These are phyloP conservation scores for Phrynosoma blainvillii DNA, from an alignment of 2,113 vertebrate genomes.

Conservation along the genomic window DNA sequence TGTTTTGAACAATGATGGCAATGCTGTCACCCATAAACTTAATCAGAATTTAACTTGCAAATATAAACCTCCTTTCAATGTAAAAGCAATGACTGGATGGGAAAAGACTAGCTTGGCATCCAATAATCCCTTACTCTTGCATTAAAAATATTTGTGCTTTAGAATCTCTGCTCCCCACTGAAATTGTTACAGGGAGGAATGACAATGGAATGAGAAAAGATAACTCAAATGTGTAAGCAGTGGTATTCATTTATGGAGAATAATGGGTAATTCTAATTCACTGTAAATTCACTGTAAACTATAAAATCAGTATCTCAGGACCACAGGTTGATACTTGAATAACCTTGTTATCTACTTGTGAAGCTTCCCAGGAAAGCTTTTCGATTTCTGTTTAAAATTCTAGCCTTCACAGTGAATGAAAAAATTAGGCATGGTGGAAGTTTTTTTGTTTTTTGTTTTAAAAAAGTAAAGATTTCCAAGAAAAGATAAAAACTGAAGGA, in stretches of 20 bases:
- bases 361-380: background rate
- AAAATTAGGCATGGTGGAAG: background rate
- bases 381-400: background rate
- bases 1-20: background rate
- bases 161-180: background rate
- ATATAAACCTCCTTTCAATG: background rate
- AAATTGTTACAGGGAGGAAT: background rate
- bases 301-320: background rate
- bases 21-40: background rate
- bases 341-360: background rate
- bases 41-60: background rate
- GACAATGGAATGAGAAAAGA: background rate
- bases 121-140: background rate
- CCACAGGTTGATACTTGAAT: background rate
- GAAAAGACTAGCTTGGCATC: background rate
- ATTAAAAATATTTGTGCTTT: constrained; percentile 18
- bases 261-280: background rate
- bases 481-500: background rate
- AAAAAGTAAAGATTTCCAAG: background rate
- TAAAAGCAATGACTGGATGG: background rate
- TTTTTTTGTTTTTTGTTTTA: background rate
- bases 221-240: background rate
- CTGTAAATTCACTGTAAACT: background rate
- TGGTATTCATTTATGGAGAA: background rate
- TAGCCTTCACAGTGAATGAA: background rate